A percentile compares a stretch with the other conserved stretches of the same genome.
Conservation (phyloP, 2,888 invertebrate genomes). For the Hirtodrosophila histrioides region DNA sequence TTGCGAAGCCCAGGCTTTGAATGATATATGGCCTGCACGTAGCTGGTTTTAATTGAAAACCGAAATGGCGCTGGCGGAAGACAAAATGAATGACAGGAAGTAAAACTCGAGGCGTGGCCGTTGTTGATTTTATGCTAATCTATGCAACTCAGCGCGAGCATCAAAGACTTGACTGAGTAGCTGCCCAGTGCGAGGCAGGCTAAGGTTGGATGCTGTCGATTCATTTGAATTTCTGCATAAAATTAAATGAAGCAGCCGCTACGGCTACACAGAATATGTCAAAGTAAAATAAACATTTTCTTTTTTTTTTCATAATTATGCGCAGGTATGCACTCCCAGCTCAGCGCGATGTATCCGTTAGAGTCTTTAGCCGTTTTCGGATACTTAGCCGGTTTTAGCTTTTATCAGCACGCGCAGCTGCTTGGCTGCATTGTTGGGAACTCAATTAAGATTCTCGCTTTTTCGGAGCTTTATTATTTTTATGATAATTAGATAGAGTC, state of each 20-base stretch:
- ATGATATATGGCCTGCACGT: conserved; percentile 66
- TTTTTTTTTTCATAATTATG: conserved; percentile 61
- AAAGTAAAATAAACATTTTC: conserved; percentile 67
- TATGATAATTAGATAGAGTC: conserved; percentile 71
- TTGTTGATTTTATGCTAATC: conserved; percentile 76
- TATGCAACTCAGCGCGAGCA: conserved; percentile 59
- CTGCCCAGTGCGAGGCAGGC: conserved; percentile 6
- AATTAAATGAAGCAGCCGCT: conserved; percentile 51
- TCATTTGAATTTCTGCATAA: conserved; percentile 73
- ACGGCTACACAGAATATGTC: conserved; percentile 50
- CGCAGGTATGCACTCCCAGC: conserved; percentile 43
- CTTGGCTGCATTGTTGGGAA: conserved; percentile 54
- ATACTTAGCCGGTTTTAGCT: conserved; percentile 28
- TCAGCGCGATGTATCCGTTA: conserved; percentile 9
- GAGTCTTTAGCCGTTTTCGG: background rate
- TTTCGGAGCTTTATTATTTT: conserved; percentile 61
- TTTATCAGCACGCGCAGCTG: conserved; percentile 55
- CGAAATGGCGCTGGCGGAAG: conserved; percentile 47
- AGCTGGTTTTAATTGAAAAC: conserved; percentile 70
- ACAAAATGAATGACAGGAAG: conserved; percentile 20
- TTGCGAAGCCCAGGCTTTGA: conserved; percentile 42
- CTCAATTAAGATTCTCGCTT: conserved; percentile 58
- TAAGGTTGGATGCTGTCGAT: conserved; percentile 24
- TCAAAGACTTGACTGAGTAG: conserved; percentile 45
- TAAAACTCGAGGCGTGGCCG: conserved; percentile 30